phyloP scores from a whole-genome alignment of 2,113 vertebrate species.

The Scatophagus argus region DNA sequence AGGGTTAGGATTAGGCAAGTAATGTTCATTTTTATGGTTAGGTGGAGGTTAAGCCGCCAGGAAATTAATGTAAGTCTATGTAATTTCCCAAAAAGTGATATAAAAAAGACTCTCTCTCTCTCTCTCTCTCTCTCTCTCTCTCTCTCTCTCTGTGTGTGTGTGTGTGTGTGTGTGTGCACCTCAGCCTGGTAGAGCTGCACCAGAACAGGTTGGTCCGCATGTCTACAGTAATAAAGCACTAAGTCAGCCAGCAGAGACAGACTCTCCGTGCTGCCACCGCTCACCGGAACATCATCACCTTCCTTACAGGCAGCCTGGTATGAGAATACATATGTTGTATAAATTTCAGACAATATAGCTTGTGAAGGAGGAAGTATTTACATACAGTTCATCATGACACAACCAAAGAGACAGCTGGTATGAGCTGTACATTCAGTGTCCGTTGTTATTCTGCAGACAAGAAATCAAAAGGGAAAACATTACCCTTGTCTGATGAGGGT shows the following conservation, averaged over 20 bases:
- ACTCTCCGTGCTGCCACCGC: slow-evolving; percentile 57
- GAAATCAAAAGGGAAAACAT: neutral
- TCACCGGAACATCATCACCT: slow-evolving; percentile 54
- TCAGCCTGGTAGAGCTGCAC: slow-evolving; percentile 95
- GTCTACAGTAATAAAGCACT: slow-evolving; percentile 95
- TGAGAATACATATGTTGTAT: neutral
- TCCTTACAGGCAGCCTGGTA: slow-evolving; percentile 81
- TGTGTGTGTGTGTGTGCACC: slow-evolving; percentile 74
- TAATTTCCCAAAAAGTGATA: no score
- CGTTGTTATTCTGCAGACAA: no score
- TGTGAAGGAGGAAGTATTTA: neutral
- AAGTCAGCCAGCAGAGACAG: slow-evolving; percentile 93
- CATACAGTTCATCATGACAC: no score
- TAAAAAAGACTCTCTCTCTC: no score
- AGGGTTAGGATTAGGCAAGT: no score
- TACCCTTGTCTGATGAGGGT: no score
- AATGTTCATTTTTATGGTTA: no score
- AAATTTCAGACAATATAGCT: neutral
- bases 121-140: no score
- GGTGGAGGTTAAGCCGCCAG: no score
- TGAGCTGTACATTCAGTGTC: neutral
- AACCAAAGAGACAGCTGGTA: neutral
- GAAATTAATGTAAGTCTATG: no score
- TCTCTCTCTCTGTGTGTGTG: slow-evolving; percentile 21
- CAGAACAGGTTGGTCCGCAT: slow-evolving; percentile 88